Base-by-base conservation (phyloP, 2,113 vertebrate species). In the Anarrhichthys ocellatus region DNA sequence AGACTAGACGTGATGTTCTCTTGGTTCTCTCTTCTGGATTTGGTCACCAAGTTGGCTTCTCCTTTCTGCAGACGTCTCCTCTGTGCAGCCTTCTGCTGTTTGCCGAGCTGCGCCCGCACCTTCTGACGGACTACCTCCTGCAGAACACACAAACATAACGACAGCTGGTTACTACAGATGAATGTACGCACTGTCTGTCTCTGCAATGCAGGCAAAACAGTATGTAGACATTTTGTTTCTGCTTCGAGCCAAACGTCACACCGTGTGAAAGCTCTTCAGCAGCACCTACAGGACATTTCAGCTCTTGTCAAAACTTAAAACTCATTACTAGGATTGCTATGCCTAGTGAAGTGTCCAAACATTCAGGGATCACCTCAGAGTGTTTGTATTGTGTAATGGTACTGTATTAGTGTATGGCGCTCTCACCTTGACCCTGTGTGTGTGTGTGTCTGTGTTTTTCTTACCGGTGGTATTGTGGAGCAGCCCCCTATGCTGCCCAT, bases 401-500 rank as follows among this genome's bases (percentile, higher is more conserved):
- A 27, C 0, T 42, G 59, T 48, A 6, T 9, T 32, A 27, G 1
- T 32, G 34, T 70, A 4, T 9, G n/a, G 36, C 4, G 1, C 24
- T 44, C 11, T 46, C 14, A 14, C 14, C n/a, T 14, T 61, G 32
- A 40, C 10, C 22, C 18, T 17, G 38, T 56, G 52, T 22, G 50
- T 52, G 18, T 56, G 52, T 22, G 48, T 52, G 18, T 86, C 1
- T 71, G 29, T 56, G 38, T 73, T 73, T 61, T 54, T 94, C 92
- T 96, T 94, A 99, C 98, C 17, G 90, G 93, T 73, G 97, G 95
- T 92, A 99, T 98, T 44, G 97, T 98, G 52, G 97, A 98, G 86
- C 95, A 97, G 92, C 96, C 98, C n/a, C 95, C 94, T 56, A 88
- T 4, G 76, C 96, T 98, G 87, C 90, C 89, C 22, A 80, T 36